Evolutionary conservation across 2,888 invertebrate genomes (phyloP).

Genomic region (Synanthedon vespiformis): DNA sequence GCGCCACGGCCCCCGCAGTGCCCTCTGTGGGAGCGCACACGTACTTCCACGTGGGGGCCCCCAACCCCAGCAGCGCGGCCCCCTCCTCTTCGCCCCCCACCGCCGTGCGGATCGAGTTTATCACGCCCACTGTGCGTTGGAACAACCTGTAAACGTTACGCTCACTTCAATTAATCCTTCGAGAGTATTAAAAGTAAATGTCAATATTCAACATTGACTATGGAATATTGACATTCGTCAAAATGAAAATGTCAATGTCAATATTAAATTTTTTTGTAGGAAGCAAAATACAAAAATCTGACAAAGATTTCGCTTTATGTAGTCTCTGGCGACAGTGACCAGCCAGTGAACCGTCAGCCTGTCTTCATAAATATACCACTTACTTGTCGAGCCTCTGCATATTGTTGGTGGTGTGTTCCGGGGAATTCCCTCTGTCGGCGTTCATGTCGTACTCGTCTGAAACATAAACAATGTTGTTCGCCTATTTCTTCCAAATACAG

Average conservation of each 20-base stretch:
- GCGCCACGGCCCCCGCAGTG: constrained; percentile 54
- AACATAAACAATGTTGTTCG: neutral
- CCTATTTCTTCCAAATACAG: no score
- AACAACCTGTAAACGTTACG: constrained; percentile 64
- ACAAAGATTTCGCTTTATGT: no score
- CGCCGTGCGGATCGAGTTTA: constrained; percentile 81
- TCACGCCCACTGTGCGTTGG: constrained; percentile 82
- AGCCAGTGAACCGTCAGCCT: no score
- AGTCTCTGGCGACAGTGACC: no score
- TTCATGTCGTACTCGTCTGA: constrained; percentile 59
- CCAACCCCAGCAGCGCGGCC: constrained; percentile 18
- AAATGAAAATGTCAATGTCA: no score
- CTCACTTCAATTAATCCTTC: neutral
- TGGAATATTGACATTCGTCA: no score
- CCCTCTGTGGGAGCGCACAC: constrained; percentile 38
- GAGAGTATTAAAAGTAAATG: neutral
- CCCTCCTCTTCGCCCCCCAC: constrained; percentile 52
- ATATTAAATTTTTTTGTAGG: no score
- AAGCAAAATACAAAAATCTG: no score
- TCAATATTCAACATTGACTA: neutral
- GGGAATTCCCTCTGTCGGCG: constrained; percentile 38
- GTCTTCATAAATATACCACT: constrained; percentile 9
- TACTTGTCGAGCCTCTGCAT: constrained; percentile 63
- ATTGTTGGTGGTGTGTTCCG: constrained; percentile 54
- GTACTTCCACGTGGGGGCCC: constrained; percentile 49